Evolutionary conservation across 2,113 vertebrate species (phyloP).

Genomic region (Taxidea taxus): DNA sequence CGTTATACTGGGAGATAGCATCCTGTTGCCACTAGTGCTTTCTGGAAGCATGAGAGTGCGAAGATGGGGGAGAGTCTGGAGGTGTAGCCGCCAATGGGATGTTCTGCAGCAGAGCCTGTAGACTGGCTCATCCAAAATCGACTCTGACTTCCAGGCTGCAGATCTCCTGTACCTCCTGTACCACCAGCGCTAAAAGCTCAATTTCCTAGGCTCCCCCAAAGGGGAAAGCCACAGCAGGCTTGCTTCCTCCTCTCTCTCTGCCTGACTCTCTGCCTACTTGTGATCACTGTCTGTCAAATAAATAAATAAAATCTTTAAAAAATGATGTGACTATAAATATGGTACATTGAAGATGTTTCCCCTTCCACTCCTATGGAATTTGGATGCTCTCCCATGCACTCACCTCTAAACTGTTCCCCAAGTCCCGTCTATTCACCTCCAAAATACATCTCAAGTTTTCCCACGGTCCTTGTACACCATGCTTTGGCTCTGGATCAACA

Average conservation of each 20-base stretch:
- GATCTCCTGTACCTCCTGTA: background rate
- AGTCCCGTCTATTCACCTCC: background rate
- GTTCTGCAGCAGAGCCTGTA: background rate
- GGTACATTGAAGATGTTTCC: background rate
- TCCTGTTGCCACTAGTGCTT: no score
- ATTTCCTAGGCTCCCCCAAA: background rate
- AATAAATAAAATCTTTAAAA: no score
- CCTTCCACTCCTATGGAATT: background rate
- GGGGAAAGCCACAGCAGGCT: no score
- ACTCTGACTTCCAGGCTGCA: background rate
- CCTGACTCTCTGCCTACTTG: no score
- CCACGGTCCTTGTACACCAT: background rate
- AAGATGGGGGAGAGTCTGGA: background rate
- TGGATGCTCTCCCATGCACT: background rate
- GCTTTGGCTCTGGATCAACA: background rate
- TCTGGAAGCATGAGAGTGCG: background rate
- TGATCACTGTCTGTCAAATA: no score
- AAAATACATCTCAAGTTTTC: background rate
- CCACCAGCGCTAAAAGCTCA: background rate
- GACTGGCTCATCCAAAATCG: background rate
- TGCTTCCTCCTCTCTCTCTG: no score
- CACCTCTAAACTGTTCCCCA: background rate
- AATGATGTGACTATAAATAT: background rate
- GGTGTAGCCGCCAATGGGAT: background rate
- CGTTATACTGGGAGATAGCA: background rate